phyloP scores from a whole-genome alignment of 2,888 invertebrate genomes.

The Sicus ferrugineus region DNA sequence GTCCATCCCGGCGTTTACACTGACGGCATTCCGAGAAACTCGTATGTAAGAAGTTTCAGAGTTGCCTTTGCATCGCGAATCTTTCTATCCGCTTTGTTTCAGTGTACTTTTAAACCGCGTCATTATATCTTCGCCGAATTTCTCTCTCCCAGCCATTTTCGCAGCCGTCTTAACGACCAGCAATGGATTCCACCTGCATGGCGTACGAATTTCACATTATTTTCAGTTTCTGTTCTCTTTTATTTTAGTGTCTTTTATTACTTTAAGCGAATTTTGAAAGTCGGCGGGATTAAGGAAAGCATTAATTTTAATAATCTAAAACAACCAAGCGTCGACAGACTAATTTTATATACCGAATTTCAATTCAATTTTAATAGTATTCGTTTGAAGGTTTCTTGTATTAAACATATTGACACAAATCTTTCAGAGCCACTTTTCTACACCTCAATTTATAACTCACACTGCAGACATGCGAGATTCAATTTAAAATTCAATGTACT shows the following conservation, averaged over 20 bases:
- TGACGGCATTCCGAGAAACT: background rate
- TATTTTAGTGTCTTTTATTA: background rate
- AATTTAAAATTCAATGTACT: too few species aligned
- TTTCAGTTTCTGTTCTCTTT: background rate
- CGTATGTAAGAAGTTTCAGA: too few species aligned
- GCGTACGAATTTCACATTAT: background rate
- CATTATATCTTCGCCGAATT: background rate
- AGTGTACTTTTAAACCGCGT: conserved; percentile 1
- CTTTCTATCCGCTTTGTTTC: background rate
- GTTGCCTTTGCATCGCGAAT: too few species aligned
- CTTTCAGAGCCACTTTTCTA: too few species aligned
- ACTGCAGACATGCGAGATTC: too few species aligned
- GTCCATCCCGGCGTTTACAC: background rate
- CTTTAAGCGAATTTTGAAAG: background rate
- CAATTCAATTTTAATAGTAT: too few species aligned
- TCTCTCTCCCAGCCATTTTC: background rate
- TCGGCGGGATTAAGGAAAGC: background rate
- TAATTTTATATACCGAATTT: too few species aligned
- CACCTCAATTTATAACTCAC: too few species aligned
- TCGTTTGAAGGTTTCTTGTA: too few species aligned
- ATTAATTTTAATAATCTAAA: conserved; percentile 2
- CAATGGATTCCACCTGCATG: background rate
- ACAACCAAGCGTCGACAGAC: too few species aligned
- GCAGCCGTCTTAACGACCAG: background rate
- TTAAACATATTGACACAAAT: too few species aligned